A percentile compares a stretch with the other conserved stretches of the same genome.
phyloP scores from a whole-genome alignment of 2,113 vertebrate genomes.

The Daubentonia madagascariensis region DNA sequence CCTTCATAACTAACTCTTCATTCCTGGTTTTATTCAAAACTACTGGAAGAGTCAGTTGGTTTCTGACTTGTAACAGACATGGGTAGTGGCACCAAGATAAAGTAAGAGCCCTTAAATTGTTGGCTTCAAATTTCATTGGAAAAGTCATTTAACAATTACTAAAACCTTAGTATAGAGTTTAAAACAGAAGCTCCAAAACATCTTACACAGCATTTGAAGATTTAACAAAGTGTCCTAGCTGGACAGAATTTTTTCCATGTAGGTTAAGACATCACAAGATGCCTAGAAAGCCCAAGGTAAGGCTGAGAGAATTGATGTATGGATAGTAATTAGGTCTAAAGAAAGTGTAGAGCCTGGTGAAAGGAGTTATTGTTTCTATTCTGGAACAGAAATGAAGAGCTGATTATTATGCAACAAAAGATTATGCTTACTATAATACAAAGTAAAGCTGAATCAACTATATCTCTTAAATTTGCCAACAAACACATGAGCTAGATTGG shows the following conservation, averaged over 20 bases:
- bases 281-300: neutral
- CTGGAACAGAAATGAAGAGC: constrained; percentile 32
- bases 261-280: constrained; percentile 34
- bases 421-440: constrained; percentile 41
- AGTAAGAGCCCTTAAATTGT: neutral
- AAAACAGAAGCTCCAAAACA: constrained; percentile 13
- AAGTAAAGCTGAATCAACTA: constrained; percentile 29
- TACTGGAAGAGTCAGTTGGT: neutral
- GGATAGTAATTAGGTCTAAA: constrained; percentile 36
- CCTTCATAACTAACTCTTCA: neutral
- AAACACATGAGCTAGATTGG: neutral
- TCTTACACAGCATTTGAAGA: neutral
- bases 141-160: constrained; percentile 34
- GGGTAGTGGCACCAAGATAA: neutral
- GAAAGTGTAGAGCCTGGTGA: neutral
- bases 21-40: neutral
- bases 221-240: neutral
- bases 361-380: constrained; percentile 38
- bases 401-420: constrained; percentile 27
- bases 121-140: constrained; percentile 16
- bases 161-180: constrained; percentile 21
- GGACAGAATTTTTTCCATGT: constrained; percentile 11
- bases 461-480: constrained; percentile 37
- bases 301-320: constrained; percentile 21
- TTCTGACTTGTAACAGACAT: neutral